Percentiles rank a stretch among this genome's conserved stretches.
phyloP scores from a whole-genome alignment of 2,797 vertebrate species.

The Lagodon rhomboides region DNA sequence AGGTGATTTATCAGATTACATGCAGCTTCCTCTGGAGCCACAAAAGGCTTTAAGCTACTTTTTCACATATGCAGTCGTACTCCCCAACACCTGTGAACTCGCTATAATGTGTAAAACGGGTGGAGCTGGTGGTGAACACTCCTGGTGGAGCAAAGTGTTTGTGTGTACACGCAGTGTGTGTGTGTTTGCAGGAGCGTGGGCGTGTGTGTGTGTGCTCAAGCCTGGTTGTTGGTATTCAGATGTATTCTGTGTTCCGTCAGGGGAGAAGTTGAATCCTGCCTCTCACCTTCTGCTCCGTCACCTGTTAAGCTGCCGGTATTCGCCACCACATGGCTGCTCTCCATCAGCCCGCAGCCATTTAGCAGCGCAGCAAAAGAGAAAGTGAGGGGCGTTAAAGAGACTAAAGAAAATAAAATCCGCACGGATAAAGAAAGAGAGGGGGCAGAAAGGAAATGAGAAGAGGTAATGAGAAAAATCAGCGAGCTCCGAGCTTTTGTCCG shows the following conservation, averaged over 20 bases:
- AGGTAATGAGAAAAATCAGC: slow-evolving; percentile 63
- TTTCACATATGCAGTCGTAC: too few species aligned
- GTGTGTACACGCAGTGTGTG: not conserved
- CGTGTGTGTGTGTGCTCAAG: slow-evolving; percentile 1
- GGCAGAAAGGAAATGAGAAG: slow-evolving; percentile 26
- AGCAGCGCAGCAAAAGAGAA: slow-evolving; percentile 18
- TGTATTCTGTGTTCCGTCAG: slow-evolving; percentile 55
- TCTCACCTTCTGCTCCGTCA: slow-evolving; percentile 68
- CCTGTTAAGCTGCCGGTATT: slow-evolving; percentile 59
- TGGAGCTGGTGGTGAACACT: not conserved
- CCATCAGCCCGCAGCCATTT: slow-evolving; percentile 51
- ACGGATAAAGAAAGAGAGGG: slow-evolving; percentile 7
- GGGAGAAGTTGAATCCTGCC: slow-evolving; percentile 51
- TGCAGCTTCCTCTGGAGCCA: too few species aligned
- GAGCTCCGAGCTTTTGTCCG: slow-evolving; percentile 63
- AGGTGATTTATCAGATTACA: too few species aligned
- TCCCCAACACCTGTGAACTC: too few species aligned
- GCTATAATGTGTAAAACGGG: too few species aligned
- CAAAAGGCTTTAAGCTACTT: too few species aligned
- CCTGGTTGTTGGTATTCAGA: slow-evolving; percentile 41
- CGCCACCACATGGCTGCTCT: slow-evolving; percentile 51
- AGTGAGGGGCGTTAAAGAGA: slow-evolving; percentile 11
- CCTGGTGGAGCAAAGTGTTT: not conserved
- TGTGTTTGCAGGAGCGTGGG: not conserved
- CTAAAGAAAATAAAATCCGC: slow-evolving; percentile 28